phyloP scores from a whole-genome alignment of 2,888 invertebrate genomes.

The Stegophylla sp. region DNA sequence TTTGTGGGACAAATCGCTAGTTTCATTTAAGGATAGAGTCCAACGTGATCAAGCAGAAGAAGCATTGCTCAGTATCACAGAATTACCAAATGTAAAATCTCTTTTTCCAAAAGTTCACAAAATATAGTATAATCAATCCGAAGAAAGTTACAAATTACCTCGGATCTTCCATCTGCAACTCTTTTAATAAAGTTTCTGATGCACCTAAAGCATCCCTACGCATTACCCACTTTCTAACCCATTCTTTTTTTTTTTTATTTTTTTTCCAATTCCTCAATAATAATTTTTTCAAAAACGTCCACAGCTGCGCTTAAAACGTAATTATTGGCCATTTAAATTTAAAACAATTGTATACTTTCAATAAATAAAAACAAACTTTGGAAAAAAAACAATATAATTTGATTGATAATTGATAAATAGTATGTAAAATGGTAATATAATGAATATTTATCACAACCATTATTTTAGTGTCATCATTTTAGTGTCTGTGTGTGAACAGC shows the following conservation, averaged over 20 bases:
- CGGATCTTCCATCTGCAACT: background rate
- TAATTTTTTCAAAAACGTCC: too few relatives aligned
- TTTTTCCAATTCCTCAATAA: too few relatives aligned
- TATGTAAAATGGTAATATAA: too few relatives aligned
- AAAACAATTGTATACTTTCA: background rate
- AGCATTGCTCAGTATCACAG: background rate
- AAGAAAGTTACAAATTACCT: too few relatives aligned
- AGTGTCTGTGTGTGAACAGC: too few relatives aligned
- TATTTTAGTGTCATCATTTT: too few relatives aligned
- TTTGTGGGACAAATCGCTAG: background rate
- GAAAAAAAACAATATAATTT: too few relatives aligned
- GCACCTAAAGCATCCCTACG: background rate
- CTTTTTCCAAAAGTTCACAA: background rate
- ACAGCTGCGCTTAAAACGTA: background rate
- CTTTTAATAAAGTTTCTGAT: background rate
- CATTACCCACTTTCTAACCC: background rate
- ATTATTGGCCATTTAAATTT: background rate
- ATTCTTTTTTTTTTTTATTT: background rate
- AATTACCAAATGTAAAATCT: background rate
- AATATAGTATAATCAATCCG: too few relatives aligned
- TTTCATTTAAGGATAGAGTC: background rate
- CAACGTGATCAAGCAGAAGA: background rate
- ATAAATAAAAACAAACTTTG: too few relatives aligned
- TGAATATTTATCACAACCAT: too few relatives aligned
- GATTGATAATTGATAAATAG: too few relatives aligned